These are phyloP conservation scores for Miltochrista miniata DNA, from an alignment of 2,888 invertebrate genomes.

Conservation along the genomic window DNA sequence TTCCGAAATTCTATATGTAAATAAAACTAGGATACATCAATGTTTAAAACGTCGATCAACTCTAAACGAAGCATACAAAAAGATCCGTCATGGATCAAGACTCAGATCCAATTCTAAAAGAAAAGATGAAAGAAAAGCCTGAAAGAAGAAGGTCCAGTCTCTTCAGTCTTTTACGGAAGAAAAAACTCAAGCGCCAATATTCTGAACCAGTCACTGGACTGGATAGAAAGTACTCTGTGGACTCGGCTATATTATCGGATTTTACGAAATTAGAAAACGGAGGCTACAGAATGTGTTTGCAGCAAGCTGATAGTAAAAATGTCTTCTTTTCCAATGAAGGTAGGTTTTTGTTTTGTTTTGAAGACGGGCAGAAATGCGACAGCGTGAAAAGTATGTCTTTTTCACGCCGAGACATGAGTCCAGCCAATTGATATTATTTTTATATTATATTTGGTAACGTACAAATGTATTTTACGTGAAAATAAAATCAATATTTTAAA, in stretches of 20 bases:
- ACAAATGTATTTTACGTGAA: no score
- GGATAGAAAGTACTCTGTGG: conserved; percentile 64
- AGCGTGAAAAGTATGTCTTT: no score
- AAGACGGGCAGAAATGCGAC: no score
- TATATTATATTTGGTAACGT: no score
- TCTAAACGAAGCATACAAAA: not conserved
- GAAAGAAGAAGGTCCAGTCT: conserved; percentile 66
- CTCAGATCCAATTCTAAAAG: conserved; percentile 39
- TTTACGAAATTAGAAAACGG: conserved; percentile 49
- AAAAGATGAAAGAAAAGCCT: conserved; percentile 56
- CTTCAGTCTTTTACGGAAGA: conserved; percentile 65
- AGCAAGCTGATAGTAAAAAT: conserved; percentile 37
- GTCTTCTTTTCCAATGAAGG: conserved; percentile 53
- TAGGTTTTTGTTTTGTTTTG: conserved; percentile 33
- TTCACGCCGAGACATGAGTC: no score
- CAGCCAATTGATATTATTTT: no score
- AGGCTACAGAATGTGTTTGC: conserved; percentile 39
- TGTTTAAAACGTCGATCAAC: not conserved
- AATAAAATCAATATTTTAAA: no score
- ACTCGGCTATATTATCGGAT: conserved; percentile 65
- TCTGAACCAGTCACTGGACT: conserved; percentile 58
- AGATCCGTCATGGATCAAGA: conserved; percentile 51
- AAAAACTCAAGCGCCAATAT: conserved; percentile 61
- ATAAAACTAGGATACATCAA: not conserved
- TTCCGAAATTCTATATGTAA: not conserved